Percentiles rank a stretch among this genome's conserved stretches.
These are phyloP conservation scores for Melikaiella ostensackeni DNA, from an alignment of 2,888 invertebrate genomes.

Conservation along the genomic window DNA sequence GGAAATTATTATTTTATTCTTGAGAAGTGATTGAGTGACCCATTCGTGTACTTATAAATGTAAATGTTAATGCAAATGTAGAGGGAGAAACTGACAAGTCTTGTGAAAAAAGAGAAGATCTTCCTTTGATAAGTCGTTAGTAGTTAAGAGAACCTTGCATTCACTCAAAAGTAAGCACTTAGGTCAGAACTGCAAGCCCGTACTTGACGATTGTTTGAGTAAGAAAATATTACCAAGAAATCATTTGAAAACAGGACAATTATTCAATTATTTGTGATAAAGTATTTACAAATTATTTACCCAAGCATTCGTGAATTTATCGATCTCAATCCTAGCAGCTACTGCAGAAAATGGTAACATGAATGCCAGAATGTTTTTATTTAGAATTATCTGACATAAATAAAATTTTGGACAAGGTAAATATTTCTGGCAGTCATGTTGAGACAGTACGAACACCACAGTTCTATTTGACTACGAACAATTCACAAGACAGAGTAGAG, in stretches of 20 bases:
- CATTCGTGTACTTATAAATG: slow-evolving; percentile 3
- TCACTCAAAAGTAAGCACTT: slow-evolving; percentile 53
- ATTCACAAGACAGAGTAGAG: slow-evolving; percentile 37
- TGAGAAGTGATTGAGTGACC: background rate
- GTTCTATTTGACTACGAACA: slow-evolving; percentile 23
- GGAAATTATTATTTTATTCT: background rate
- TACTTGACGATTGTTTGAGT: slow-evolving; percentile 44
- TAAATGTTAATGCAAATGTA: slow-evolving; percentile 12
- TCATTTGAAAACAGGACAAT: background rate
- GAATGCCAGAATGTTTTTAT: background rate
- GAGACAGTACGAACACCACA: slow-evolving; percentile 16
- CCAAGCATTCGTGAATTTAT: slow-evolving; percentile 48
- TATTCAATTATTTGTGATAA: slow-evolving; percentile 19
- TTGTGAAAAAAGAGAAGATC: slow-evolving; percentile 17
- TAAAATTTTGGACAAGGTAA: background rate
- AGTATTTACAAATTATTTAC: slow-evolving; percentile 41
- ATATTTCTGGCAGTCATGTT: slow-evolving; percentile 19
- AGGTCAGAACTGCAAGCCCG: slow-evolving; percentile 49
- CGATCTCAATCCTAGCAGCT: slow-evolving; percentile 50
- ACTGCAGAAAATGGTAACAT: slow-evolving; percentile 46
- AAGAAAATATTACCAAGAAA: slow-evolving; percentile 37
- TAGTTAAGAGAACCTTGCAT: slow-evolving; percentile 47
- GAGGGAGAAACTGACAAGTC: slow-evolving; percentile 6
- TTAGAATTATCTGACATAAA: background rate
- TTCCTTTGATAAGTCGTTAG: slow-evolving; percentile 28